These are phyloP conservation scores for Drosophila mercatorum DNA, from an alignment of 2,888 invertebrate genomes.

Conservation along the genomic window DNA sequence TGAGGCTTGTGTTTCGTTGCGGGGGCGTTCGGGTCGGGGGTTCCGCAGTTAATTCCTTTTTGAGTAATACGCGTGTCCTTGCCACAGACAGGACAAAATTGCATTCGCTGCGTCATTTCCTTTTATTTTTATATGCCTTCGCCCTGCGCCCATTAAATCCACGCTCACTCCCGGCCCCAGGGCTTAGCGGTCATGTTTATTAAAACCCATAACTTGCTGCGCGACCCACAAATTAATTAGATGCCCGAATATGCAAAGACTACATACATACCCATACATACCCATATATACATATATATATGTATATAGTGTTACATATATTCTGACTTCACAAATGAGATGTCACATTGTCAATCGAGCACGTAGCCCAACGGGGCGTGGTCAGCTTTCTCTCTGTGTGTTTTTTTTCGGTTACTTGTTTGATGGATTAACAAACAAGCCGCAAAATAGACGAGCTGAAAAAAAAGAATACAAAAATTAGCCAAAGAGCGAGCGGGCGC, in stretches of 20 bases:
- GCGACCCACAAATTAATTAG: conserved; percentile 53
- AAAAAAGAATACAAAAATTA: not conserved
- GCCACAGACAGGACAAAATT: conserved; percentile 63
- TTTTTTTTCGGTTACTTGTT: conserved; percentile 17
- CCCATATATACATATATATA: no score
- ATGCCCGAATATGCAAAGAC: conserved; percentile 14
- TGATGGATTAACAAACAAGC: conserved; percentile 51
- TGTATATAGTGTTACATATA: not conserved
- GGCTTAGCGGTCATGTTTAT: conserved; percentile 60
- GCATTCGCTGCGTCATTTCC: conserved; percentile 64
- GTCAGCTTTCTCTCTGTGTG: no score
- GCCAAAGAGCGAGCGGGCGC: conserved; percentile 9
- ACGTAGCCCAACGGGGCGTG: conserved; percentile 21
- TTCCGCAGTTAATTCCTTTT: conserved; percentile 74
- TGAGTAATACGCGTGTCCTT: conserved; percentile 73
- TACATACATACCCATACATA: not conserved
- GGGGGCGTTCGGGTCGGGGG: not conserved
- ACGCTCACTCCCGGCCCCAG: not conserved
- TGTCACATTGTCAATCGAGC: conserved; percentile 35
- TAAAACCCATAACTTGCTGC: conserved; percentile 67
- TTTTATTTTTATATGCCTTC: conserved; percentile 62
- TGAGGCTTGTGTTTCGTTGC: conserved; percentile 6
- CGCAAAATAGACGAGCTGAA: conserved; percentile 28
- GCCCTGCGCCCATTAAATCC: conserved; percentile 2
- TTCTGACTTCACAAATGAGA: not conserved